A percentile compares a stretch with the other conserved stretches of the same genome.
Conservation (phyloP, 2,113 vertebrate genomes). For the Saccopteryx leptura region DNA sequence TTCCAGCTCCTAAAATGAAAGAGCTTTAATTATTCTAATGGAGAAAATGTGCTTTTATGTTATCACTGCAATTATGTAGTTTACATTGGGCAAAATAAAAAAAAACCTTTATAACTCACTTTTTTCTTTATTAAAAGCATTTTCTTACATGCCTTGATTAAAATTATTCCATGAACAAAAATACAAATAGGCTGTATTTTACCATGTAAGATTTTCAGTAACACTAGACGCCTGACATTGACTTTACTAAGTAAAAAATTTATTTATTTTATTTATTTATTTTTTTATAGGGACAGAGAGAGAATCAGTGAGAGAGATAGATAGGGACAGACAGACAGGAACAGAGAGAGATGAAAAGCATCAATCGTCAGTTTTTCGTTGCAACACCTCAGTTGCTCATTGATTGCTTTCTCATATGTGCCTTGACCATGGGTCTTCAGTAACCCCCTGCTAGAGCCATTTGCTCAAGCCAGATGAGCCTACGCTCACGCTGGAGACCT, state of each 20-base stretch:
- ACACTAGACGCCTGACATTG: not conserved
- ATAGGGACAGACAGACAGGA: too few species aligned
- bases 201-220: not conserved
- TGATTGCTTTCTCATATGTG: too few species aligned
- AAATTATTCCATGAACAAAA: constrained; percentile 42
- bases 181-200: not conserved
- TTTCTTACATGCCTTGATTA: not conserved
- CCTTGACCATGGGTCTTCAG: too few species aligned
- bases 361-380: too few species aligned
- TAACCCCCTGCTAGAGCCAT: too few species aligned
- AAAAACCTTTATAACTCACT: not conserved
- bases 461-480: too few species aligned
- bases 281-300: too few species aligned
- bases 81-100: not conserved
- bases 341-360: too few species aligned
- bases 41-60: not conserved
- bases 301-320: too few species aligned
- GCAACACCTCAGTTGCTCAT: too few species aligned
- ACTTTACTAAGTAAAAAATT: not conserved
- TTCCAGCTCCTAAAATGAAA: constrained; percentile 93
- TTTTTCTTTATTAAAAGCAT: constrained; percentile 14
- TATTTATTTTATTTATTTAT: too few species aligned
- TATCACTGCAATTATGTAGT: not conserved
- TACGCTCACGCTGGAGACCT: too few species aligned
- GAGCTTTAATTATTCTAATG: not conserved